These are phyloP conservation scores for Hyppa rectilinea DNA, from an alignment of 2,888 invertebrate genomes.

Conservation along the genomic window DNA sequence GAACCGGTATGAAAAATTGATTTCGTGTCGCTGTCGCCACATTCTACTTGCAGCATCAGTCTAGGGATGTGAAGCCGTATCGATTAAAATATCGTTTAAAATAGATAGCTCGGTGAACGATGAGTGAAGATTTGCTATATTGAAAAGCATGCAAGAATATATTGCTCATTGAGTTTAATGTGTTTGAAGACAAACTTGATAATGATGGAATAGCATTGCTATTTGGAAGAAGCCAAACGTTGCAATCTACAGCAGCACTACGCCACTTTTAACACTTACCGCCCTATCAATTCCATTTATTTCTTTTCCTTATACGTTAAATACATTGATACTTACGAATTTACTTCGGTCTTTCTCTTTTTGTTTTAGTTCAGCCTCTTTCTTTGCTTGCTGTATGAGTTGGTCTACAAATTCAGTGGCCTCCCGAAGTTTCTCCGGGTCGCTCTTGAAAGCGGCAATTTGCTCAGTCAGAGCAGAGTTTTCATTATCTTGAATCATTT, in stretches of 20 bases:
- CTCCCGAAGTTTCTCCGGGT: conserved; percentile 91
- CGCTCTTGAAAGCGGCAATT: conserved; percentile 91
- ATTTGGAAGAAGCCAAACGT: conserved; percentile 82
- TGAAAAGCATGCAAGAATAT: conserved; percentile 74
- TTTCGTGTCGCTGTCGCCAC: conserved; percentile 8
- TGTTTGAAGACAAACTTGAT: conserved; percentile 59
- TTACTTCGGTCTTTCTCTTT: conserved; percentile 91
- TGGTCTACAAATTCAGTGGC: conserved; percentile 91
- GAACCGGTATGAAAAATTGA: conserved; percentile 25
- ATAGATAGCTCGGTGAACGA: conserved; percentile 45
- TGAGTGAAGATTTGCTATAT: conserved; percentile 63
- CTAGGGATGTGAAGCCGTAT: conserved; percentile 48
- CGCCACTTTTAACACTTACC: conserved; percentile 87
- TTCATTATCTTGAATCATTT: conserved; percentile 86
- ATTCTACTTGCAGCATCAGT: conserved; percentile 28
- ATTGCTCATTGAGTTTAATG: conserved; percentile 50
- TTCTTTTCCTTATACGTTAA: conserved; percentile 83
- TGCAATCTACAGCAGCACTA: conserved; percentile 83
- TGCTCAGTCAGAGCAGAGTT: conserved; percentile 84
- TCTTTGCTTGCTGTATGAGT: conserved; percentile 91
- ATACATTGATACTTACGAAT: conserved; percentile 90
- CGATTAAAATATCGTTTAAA: conserved; percentile 60
- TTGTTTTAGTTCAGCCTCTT: conserved; percentile 90
- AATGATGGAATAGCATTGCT: conserved; percentile 74
- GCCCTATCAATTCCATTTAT: conserved; percentile 86